Percentiles rank a stretch among this genome's conserved stretches.
Evolutionary conservation across 1,140 invertebrate genomes (phyloP).

Genomic region (Dinothrombium tinctorium): DNA sequence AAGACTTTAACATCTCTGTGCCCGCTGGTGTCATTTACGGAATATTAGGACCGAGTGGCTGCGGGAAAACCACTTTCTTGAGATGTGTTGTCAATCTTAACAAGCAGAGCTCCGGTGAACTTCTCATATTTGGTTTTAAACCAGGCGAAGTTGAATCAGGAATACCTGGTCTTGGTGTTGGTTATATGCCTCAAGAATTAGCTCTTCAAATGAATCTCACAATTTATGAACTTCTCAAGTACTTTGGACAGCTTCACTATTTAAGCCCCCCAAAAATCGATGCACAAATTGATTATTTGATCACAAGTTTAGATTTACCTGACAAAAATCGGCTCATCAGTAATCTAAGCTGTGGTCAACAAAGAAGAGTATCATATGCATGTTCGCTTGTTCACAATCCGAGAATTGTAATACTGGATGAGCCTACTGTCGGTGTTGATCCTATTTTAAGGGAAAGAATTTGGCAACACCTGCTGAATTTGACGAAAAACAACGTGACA

Average conservation of each 20-base stretch:
- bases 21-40: slow-evolving; percentile 3
- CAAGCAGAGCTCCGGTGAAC: slow-evolving; percentile 7
- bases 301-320: neutral
- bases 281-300: neutral
- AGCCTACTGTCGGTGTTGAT: slow-evolving; percentile 25
- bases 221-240: slow-evolving; percentile 20
- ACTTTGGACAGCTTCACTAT: slow-evolving; percentile 20
- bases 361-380: slow-evolving; percentile 69
- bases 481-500: slow-evolving; percentile 18
- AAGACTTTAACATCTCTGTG: neutral
- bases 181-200: slow-evolving; percentile 24
- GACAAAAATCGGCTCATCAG: slow-evolving; percentile 23
- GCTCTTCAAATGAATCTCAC: slow-evolving; percentile 21
- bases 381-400: slow-evolving; percentile 77
- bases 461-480: slow-evolving; percentile 21
- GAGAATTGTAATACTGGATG: slow-evolving; percentile 23
- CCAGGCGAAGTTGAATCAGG: neutral
- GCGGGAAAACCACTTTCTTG: slow-evolving; percentile 12
- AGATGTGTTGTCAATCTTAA: slow-evolving; percentile 9
- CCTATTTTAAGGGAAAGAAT: slow-evolving; percentile 18
- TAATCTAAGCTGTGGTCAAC: slow-evolving; percentile 47
- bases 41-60: slow-evolving; percentile 11
- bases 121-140: slow-evolving; percentile 5
- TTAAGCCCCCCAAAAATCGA: slow-evolving; percentile 16
- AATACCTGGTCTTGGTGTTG: slow-evolving; percentile 21